phyloP scores from a whole-genome alignment of 2,797 vertebrate species.

The Sandelia bainsii region DNA sequence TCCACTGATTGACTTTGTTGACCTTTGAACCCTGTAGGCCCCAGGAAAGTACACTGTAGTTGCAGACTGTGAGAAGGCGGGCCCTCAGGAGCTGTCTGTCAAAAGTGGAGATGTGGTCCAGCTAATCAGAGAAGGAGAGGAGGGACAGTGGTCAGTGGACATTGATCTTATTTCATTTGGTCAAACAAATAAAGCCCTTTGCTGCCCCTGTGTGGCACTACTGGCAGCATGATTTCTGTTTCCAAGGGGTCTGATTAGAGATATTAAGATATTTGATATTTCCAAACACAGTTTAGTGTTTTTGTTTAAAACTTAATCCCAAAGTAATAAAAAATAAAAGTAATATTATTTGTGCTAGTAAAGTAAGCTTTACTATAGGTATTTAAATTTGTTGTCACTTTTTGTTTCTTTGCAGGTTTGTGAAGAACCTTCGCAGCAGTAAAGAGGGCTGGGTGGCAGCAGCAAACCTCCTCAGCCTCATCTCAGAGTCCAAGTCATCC shows the following conservation, averaged over 20 bases:
- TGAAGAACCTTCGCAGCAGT: conserved; percentile 90
- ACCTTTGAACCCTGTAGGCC: conserved; percentile 76
- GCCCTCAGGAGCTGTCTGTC: conserved; percentile 87
- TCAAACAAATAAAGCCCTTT: too few species aligned
- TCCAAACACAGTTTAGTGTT: too few species aligned
- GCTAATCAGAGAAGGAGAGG: conserved; percentile 90
- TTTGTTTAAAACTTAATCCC: too few species aligned
- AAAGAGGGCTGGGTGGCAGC: conserved; percentile 92
- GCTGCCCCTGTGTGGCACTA: too few species aligned
- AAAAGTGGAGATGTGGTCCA: conserved; percentile 93
- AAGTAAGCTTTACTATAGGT: not conserved
- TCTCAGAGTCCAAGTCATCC: conserved; percentile 90
- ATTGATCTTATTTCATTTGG: too few species aligned
- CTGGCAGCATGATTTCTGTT: not conserved
- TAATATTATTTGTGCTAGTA: too few species aligned
- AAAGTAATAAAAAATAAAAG: too few species aligned
- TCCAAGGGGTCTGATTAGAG: not conserved
- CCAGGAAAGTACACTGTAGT: conserved; percentile 93
- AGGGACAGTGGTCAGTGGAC: conserved; percentile 91
- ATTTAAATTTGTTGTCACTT: not conserved
- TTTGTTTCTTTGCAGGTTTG: conserved; percentile 85
- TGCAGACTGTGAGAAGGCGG: conserved; percentile 87
- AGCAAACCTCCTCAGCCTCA: conserved; percentile 88
- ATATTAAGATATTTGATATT: too few species aligned
- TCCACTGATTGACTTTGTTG: not conserved